phyloP scores from a whole-genome alignment of 1,140 invertebrate species.

The Drosophila murphyi region DNA sequence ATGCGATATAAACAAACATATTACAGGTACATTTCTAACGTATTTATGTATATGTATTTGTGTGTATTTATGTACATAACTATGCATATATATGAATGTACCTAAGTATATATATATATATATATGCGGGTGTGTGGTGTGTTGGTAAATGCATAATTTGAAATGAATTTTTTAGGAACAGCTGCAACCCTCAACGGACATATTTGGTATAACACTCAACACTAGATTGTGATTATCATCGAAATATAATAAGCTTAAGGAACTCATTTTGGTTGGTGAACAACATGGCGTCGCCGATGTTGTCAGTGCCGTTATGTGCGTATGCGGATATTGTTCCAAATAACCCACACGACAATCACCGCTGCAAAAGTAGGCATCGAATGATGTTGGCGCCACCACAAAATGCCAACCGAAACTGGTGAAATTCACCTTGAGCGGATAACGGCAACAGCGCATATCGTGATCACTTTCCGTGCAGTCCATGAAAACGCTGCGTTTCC shows the following conservation, averaged over 20 bases:
- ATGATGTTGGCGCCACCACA: slow-evolving; percentile 98
- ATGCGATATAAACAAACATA: background rate
- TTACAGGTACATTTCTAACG: slow-evolving; percentile 14
- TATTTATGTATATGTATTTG: slow-evolving; percentile 18
- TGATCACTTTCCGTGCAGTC: slow-evolving; percentile 85
- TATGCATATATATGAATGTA: slow-evolving; percentile 26
- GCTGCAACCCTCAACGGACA: slow-evolving; percentile 96
- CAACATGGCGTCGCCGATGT: slow-evolving; percentile 93
- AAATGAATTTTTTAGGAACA: slow-evolving; percentile 89
- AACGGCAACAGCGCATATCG: slow-evolving; percentile 94
- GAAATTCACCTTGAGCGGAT: slow-evolving; percentile 97
- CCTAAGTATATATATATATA: slow-evolving; percentile 17
- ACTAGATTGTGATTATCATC: slow-evolving; percentile 95
- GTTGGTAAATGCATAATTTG: background rate
- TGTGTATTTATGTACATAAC: slow-evolving; percentile 19
- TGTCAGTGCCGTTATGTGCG: slow-evolving; percentile 94
- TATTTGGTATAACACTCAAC: slow-evolving; percentile 94
- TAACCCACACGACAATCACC: slow-evolving; percentile 97
- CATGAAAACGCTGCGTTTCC: slow-evolving; percentile 87
- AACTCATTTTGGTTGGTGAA: slow-evolving; percentile 93
- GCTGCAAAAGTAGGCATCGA: slow-evolving; percentile 98
- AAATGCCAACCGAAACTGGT: slow-evolving; percentile 99
- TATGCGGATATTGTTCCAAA: slow-evolving; percentile 96
- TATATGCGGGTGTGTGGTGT: background rate
- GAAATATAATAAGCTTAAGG: slow-evolving; percentile 97